Percentiles rank a stretch among this genome's conserved stretches.
phyloP scores from a whole-genome alignment of 2,888 invertebrate species.

The Platerodrilus igneus region DNA sequence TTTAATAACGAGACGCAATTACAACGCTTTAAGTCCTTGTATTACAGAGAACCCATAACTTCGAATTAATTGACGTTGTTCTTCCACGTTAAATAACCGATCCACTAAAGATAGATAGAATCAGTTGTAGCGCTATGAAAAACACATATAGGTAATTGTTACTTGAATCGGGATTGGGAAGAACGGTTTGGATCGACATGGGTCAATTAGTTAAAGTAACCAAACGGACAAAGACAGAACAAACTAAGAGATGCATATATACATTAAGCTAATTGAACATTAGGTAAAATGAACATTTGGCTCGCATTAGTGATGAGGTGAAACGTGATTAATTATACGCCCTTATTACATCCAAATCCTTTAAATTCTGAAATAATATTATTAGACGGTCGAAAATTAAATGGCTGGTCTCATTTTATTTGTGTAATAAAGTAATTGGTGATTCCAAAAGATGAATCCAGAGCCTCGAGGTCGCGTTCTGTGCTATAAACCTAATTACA shows the following conservation, averaged over 20 bases:
- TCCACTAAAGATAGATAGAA: slow-evolving; percentile 40
- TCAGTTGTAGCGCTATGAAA: slow-evolving; percentile 37
- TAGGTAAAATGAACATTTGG: slow-evolving; percentile 51
- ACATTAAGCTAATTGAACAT: slow-evolving; percentile 53
- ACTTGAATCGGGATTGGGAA: slow-evolving; percentile 21
- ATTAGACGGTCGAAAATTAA: slow-evolving; percentile 32
- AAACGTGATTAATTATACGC: slow-evolving; percentile 47
- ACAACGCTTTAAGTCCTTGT: slow-evolving; percentile 19
- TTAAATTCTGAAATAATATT: slow-evolving; percentile 38
- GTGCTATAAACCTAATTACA: slow-evolving; percentile 29
- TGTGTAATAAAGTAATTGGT: slow-evolving; percentile 28
- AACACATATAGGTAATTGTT: slow-evolving; percentile 24
- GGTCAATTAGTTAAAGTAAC: slow-evolving; percentile 48
- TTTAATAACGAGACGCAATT: slow-evolving; percentile 25
- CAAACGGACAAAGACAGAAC: slow-evolving; percentile 39
- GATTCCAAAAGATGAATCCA: slow-evolving; percentile 25
- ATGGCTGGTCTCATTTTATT: slow-evolving; percentile 28
- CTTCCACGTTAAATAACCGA: slow-evolving; percentile 40
- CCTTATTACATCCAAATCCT: slow-evolving; percentile 37
- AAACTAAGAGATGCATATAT: slow-evolving; percentile 47
- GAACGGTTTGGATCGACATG: slow-evolving; percentile 34
- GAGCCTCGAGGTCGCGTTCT: slow-evolving; percentile 23
- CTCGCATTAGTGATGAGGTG: slow-evolving; percentile 47
- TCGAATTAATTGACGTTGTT: slow-evolving; percentile 42
- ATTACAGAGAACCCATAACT: slow-evolving; percentile 34